A percentile compares a stretch with the other conserved stretches of the same genome.
Evolutionary conservation across 1,140 invertebrate species (phyloP).

Genomic region (Pseudomyrmex sp.): DNA sequence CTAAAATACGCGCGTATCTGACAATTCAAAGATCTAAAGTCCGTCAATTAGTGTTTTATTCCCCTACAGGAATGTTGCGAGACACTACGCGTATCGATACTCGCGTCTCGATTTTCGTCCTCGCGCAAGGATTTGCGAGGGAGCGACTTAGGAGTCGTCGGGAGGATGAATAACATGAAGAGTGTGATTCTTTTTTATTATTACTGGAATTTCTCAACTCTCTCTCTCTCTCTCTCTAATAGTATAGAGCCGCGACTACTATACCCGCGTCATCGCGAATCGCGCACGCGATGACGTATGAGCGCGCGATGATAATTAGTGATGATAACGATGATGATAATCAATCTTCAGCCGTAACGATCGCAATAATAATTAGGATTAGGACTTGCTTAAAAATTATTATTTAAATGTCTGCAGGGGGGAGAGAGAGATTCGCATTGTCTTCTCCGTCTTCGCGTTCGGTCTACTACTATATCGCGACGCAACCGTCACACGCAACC

Average conservation of each 20-base stretch:
- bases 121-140: no score
- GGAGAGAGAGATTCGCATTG: conserved; percentile 2
- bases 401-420: conserved; percentile 18
- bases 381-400: conserved; percentile 2
- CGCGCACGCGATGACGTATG: conserved; percentile 1
- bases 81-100: no score
- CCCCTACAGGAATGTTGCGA: no score
- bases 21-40: neutral
- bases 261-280: conserved; percentile 17
- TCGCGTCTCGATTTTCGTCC: no score
- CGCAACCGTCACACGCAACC: neutral
- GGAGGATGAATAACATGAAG: neutral
- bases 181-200: conserved; percentile 38
- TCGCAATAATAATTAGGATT: conserved; percentile 38
- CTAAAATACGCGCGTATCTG: neutral
- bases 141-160: neutral
- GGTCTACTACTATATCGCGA: neutral
- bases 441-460: conserved; percentile 6
- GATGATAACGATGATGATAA: conserved; percentile 41
- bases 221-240: conserved; percentile 7
- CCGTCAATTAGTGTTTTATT: neutral
- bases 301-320: conserved; percentile 24
- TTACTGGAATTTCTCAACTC: conserved; percentile 56
- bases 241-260: conserved; percentile 51
- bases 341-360: conserved; percentile 39